These are phyloP conservation scores for Cyclophora punctaria DNA, from an alignment of 2,888 invertebrate genomes.

Conservation along the genomic window DNA sequence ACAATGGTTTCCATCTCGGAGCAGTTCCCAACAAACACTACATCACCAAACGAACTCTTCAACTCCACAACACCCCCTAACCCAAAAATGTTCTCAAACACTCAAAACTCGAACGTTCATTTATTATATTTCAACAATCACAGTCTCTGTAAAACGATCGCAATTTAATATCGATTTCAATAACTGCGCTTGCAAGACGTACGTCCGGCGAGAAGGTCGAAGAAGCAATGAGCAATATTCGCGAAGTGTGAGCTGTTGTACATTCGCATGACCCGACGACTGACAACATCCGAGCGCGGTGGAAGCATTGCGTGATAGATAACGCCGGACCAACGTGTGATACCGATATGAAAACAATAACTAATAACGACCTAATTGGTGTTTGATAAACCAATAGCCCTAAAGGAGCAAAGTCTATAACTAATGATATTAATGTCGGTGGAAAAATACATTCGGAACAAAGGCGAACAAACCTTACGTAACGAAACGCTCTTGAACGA, in stretches of 20 bases:
- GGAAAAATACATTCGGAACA: slow-evolving; percentile 15
- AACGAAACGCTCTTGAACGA: no score
- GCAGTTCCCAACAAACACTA: slow-evolving; percentile 37
- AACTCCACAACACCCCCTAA: slow-evolving; percentile 32
- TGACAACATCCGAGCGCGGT: slow-evolving; percentile 16
- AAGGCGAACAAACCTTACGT: not conserved
- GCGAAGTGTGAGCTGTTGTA: slow-evolving; percentile 17
- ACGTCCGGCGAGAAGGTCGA: slow-evolving; percentile 20
- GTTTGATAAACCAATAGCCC: slow-evolving; percentile 40
- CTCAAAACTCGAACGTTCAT: slow-evolving; percentile 2
- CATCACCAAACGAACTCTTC: slow-evolving; percentile 47
- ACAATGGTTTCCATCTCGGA: slow-evolving; percentile 62
- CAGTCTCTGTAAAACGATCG: slow-evolving; percentile 16
- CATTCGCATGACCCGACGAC: slow-evolving; percentile 23
- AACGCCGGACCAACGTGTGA: slow-evolving; percentile 26
- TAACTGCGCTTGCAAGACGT: slow-evolving; percentile 16
- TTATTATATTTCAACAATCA: not conserved
- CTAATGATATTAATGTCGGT: slow-evolving; percentile 25
- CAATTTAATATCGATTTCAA: slow-evolving; percentile 6
- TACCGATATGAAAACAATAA: slow-evolving; percentile 43
- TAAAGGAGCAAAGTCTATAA: slow-evolving; percentile 32
- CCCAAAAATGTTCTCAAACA: slow-evolving; percentile 37
- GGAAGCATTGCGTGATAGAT: slow-evolving; percentile 45
- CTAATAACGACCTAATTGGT: slow-evolving; percentile 57
- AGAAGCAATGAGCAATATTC: slow-evolving; percentile 20